These are phyloP conservation scores for Sclerodermus sp. DNA, from an alignment of 2,888 invertebrate genomes.

Conservation along the genomic window DNA sequence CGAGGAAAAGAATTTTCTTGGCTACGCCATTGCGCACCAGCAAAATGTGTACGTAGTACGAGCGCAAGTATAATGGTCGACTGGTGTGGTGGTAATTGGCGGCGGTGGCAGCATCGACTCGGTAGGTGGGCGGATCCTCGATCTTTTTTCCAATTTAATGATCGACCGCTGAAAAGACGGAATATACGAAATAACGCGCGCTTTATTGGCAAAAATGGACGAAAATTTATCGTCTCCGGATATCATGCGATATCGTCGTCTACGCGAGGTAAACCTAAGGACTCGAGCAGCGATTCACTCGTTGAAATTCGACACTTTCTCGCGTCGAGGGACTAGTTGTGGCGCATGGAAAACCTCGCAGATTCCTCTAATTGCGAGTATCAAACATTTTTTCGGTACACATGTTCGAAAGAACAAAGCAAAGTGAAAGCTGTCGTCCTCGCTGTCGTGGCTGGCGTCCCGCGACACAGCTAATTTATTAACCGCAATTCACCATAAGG, in stretches of 20 bases:
- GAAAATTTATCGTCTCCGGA: background rate
- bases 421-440: background rate
- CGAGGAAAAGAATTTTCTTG: too few species aligned
- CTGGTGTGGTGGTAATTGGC: conserved; percentile 31
- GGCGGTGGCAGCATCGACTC: conserved; percentile 19
- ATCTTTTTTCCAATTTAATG: conserved; percentile 30
- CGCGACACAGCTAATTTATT: conserved; percentile 27
- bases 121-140: conserved; percentile 23
- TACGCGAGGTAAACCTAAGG: too few species aligned
- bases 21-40: background rate
- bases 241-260: too few species aligned
- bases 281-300: too few species aligned
- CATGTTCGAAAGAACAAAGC: conserved; percentile 5
- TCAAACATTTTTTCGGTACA: background rate
- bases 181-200: conserved; percentile 14
- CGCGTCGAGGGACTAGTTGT: too few species aligned
- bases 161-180: conserved; percentile 29
- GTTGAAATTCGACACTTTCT: too few species aligned
- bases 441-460: too few species aligned
- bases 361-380: too few species aligned
- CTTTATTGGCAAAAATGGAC: background rate
- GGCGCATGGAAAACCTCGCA: too few species aligned
- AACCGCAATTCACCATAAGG: conserved; percentile 25
- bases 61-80: conserved; percentile 26
- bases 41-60: conserved; percentile 16